Percentiles rank a stretch among this genome's conserved stretches.
Evolutionary conservation across 2,797 vertebrate genomes (phyloP).

Genomic region (Eurystomus glaucurus): DNA sequence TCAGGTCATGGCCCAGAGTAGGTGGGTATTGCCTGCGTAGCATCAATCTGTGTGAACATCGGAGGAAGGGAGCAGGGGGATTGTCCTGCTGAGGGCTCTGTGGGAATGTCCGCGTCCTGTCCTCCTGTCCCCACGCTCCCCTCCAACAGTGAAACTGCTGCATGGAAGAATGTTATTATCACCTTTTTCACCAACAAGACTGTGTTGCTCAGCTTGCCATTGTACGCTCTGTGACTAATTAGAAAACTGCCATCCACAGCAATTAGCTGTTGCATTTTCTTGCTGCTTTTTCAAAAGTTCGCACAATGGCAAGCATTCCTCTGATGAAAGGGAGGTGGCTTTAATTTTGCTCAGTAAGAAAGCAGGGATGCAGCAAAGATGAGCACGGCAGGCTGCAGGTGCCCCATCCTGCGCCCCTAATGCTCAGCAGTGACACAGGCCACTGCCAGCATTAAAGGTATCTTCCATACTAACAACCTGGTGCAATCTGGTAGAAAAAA

Average conservation of each 20-base stretch:
- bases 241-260: background rate
- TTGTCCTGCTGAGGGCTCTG: accelerated
- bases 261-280: background rate
- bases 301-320: accelerated
- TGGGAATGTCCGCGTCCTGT: accelerated
- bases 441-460: background rate
- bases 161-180: background rate
- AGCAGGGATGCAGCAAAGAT: background rate
- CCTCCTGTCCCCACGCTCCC: background rate
- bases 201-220: background rate
- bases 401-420: accelerated
- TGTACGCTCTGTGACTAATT: too few species aligned
- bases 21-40: background rate
- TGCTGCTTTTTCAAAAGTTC: background rate
- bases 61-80: accelerated
- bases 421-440: background rate
- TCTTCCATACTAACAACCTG: accelerated
- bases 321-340: background rate
- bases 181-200: background rate
- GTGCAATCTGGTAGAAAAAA: background rate
- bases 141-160: background rate
- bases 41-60: accelerated
- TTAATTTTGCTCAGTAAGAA: background rate
- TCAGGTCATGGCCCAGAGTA: accelerated
- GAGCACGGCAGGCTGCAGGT: background rate